Evolutionary conservation across 2,797 vertebrate genomes (phyloP).

Genomic region (Garrulus glandarius): DNA sequence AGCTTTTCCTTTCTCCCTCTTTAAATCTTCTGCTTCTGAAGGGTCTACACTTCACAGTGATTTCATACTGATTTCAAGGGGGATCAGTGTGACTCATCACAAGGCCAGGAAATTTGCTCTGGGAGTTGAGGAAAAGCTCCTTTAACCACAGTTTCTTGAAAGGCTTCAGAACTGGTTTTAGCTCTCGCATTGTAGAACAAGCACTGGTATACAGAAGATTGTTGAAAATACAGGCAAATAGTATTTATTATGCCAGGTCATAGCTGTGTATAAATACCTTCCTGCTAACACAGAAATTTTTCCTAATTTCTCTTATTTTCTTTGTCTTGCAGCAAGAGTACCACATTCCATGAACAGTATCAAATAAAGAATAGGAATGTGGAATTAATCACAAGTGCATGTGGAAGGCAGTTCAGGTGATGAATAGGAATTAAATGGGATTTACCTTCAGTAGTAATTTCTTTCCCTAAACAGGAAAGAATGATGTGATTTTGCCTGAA

Average conservation of each 20-base stretch:
- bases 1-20: not conserved
- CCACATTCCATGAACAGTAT: not conserved
- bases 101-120: conserved; percentile 1
- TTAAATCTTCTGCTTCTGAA: conserved; percentile 50
- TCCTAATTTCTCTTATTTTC: not conserved
- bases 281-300: not conserved
- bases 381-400: not conserved
- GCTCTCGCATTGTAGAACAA: conserved; percentile 2
- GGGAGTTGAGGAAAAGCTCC: conserved; percentile 12
- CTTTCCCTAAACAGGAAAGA: not conserved
- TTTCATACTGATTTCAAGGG: conserved; percentile 53
- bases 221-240: not conserved
- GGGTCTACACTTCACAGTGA: conserved; percentile 20
- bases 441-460: not conserved
- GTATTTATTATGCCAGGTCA: not conserved
- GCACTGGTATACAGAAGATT: not conserved
- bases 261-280: not conserved
- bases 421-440: not conserved
- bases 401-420: not conserved
- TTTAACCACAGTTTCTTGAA: conserved; percentile 15
- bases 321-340: not conserved
- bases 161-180: conserved; percentile 5
- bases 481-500: not conserved
- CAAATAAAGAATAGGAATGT: not conserved
- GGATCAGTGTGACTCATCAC: not conserved